Conservation (phyloP, 92 coral and sea anemone genomes). For the Zoanthus gigantus region DNA sequence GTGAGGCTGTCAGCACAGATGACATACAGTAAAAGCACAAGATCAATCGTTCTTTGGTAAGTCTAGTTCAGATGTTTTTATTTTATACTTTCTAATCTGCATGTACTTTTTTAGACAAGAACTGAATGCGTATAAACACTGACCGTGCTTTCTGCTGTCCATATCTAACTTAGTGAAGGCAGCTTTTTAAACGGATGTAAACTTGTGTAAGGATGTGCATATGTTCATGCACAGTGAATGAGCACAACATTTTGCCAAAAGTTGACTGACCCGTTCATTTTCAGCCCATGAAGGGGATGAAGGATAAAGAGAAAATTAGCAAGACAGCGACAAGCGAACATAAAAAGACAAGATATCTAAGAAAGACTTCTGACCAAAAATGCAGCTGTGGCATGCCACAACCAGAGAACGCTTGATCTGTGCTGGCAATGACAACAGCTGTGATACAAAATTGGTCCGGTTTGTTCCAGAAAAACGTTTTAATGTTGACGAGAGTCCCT, state of each 20-base stretch:
- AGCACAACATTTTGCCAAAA: slow-evolving; percentile 11
- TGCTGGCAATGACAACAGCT: slow-evolving; percentile 48
- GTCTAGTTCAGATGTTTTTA: slow-evolving; percentile 11
- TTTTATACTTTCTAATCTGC: slow-evolving; percentile 26
- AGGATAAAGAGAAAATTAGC: slow-evolving; percentile 28
- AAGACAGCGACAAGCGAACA: background rate
- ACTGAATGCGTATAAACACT: slow-evolving; percentile 7
- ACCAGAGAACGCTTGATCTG: slow-evolving; percentile 44
- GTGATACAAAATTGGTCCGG: slow-evolving; percentile 52
- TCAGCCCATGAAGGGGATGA: slow-evolving; percentile 35
- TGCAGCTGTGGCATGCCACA: slow-evolving; percentile 52
- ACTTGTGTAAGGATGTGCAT: slow-evolving; percentile 10
- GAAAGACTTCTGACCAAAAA: slow-evolving; percentile 19
- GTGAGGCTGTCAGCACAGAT: slow-evolving; percentile 43
- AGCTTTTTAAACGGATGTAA: background rate
- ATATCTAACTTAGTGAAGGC: slow-evolving; percentile 12
- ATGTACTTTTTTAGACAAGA: slow-evolving; percentile 16
- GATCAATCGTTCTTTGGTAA: slow-evolving; percentile 44
- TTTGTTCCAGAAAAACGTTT: slow-evolving; percentile 37
- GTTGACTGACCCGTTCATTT: slow-evolving; percentile 15
- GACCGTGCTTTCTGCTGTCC: slow-evolving; percentile 24
- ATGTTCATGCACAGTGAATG: slow-evolving; percentile 3
- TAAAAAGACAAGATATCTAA: slow-evolving; percentile 37
- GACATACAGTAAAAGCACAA: slow-evolving; percentile 33
- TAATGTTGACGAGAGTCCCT: slow-evolving; percentile 47